Conservation (phyloP, 2,113 vertebrate genomes). For the Daphoenositta chrysoptera region DNA sequence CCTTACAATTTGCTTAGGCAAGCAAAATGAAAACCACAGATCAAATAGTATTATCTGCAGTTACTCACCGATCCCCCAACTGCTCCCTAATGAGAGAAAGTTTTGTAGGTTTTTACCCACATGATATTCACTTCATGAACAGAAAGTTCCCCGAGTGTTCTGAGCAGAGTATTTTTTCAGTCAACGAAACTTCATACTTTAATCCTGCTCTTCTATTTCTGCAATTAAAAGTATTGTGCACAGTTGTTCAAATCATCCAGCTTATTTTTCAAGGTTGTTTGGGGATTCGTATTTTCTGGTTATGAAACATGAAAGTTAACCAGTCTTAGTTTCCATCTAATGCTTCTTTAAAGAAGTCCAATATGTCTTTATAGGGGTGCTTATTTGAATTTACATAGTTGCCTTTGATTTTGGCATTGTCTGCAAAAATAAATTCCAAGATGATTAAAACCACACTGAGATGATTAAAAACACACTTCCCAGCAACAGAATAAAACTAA, state of each 20-base stretch:
- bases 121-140: not conserved
- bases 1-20: not conserved
- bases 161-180: not conserved
- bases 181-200: not conserved
- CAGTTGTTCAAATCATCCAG: not conserved
- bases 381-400: not conserved
- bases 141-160: not conserved
- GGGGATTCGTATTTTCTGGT: not conserved
- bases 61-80: not conserved
- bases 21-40: not conserved
- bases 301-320: not conserved
- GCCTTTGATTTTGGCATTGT: constrained; percentile 36
- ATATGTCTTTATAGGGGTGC: not conserved
- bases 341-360: not conserved
- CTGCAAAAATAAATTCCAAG: not conserved
- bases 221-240: not conserved
- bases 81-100: not conserved
- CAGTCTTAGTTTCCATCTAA: not conserved
- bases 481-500: not conserved
- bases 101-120: not conserved
- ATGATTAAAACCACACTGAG: constrained; percentile 22
- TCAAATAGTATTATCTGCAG: not conserved
- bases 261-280: not conserved
- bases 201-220: not conserved
- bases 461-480: constrained; percentile 39